These are phyloP conservation scores for Seriola quinqueradiata DNA, from an alignment of 2,113 vertebrate genomes.

Conservation along the genomic window DNA sequence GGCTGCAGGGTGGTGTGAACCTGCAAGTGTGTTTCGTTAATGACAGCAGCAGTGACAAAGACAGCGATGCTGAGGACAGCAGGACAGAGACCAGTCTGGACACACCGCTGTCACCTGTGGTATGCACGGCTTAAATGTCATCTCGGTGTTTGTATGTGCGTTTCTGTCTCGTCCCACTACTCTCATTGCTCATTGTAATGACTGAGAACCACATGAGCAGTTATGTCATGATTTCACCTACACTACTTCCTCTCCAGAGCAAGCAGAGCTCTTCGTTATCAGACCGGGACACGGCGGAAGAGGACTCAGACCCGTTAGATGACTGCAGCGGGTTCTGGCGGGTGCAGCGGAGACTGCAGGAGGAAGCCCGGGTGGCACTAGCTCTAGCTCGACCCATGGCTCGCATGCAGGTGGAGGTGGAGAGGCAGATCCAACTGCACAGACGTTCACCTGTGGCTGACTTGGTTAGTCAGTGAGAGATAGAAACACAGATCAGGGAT, in stretches of 20 bases:
- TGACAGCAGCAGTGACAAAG: constrained; percentile 97
- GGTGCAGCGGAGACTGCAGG: constrained; percentile 94
- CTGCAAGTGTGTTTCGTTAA: constrained; percentile 98
- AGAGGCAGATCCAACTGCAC: constrained; percentile 93
- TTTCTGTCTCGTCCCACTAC: constrained; percentile 4
- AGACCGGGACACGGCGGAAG: constrained; percentile 95
- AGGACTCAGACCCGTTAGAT: constrained; percentile 94
- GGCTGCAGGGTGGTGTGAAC: constrained; percentile 94
- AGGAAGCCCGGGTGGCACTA: constrained; percentile 95
- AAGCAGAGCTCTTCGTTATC: constrained; percentile 98
- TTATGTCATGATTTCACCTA: background rate
- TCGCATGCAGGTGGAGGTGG: constrained; percentile 99
- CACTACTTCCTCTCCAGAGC: constrained; percentile 83
- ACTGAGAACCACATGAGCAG: background rate
- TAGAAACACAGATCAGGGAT: background rate
- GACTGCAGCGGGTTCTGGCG: constrained; percentile 97
- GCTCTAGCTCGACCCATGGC: constrained; percentile 98
- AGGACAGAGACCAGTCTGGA: constrained; percentile 97
- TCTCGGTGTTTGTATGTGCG: background rate
- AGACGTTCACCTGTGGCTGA: constrained; percentile 97
- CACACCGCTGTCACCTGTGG: constrained; percentile 95
- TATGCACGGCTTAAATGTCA: constrained; percentile 57
- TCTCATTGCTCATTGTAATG: background rate
- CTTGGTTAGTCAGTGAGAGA: constrained; percentile 86
- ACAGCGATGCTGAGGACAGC: constrained; percentile 97